These are phyloP conservation scores for Drosophila parvula DNA, from an alignment of 1,140 invertebrate genomes.

Conservation along the genomic window DNA sequence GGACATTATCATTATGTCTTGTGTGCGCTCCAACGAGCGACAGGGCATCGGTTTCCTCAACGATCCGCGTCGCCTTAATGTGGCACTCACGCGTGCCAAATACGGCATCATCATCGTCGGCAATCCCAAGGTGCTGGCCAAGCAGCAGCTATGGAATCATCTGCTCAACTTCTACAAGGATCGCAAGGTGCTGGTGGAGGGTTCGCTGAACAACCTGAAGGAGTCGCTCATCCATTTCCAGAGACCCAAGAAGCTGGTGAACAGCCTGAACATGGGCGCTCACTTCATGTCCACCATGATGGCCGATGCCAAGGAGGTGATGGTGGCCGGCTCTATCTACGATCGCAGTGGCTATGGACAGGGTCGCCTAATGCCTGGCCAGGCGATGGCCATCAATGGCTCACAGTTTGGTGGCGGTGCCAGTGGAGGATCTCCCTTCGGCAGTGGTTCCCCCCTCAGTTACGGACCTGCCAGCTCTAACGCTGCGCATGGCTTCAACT, in stretches of 20 bases:
- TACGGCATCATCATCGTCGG: constrained; percentile 99
- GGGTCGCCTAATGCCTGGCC: constrained; percentile 78
- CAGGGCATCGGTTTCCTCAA: constrained; percentile 98
- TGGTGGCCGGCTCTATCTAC: constrained; percentile 94
- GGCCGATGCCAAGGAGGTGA: constrained; percentile 95
- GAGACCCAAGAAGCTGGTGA: constrained; percentile 97
- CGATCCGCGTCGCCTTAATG: constrained; percentile 98
- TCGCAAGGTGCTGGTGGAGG: constrained; percentile 98
- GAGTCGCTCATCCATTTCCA: constrained; percentile 98
- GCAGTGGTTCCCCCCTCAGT: constrained; percentile 1
- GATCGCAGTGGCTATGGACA: constrained; percentile 85
- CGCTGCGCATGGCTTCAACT: constrained; percentile 57
- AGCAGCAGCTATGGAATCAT: constrained; percentile 99
- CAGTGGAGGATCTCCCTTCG: constrained; percentile 19
- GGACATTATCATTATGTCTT: constrained; percentile 99
- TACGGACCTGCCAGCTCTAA: constrained; percentile 61
- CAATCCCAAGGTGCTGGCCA: constrained; percentile 99
- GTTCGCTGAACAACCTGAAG: constrained; percentile 98
- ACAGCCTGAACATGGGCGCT: constrained; percentile 96
- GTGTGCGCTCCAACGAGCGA: constrained; percentile 96
- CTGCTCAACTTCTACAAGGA: constrained; percentile 99
- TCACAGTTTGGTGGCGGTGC: constrained; percentile 11
- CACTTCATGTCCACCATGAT: constrained; percentile 98
- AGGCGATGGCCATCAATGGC: constrained; percentile 26
- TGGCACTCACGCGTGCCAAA: constrained; percentile 98